Conservation (phyloP, 64 coral and sea anemone genomes). For the Pocillopora damicornis region DNA sequence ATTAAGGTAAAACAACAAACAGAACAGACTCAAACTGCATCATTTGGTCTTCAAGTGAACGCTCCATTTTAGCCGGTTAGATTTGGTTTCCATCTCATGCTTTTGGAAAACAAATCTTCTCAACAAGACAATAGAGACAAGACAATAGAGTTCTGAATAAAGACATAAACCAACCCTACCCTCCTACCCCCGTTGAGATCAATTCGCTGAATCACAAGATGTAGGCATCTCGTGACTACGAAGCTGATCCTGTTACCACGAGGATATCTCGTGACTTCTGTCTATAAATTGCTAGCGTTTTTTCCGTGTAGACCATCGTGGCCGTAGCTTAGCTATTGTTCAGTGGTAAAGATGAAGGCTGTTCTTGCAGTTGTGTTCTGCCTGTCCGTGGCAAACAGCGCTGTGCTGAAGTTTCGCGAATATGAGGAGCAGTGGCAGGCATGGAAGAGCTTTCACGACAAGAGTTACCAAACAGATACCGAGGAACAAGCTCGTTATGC, state of each 20-base stretch:
- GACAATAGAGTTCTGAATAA: no score
- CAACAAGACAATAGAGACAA: no score
- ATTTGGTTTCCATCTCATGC: no score
- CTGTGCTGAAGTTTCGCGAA: slow-evolving; percentile 35
- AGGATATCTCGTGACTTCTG: slow-evolving; percentile 12
- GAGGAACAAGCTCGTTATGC: slow-evolving; percentile 50
- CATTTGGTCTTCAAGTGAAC: no score
- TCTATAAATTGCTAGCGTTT: slow-evolving; percentile 8
- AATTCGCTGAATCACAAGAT: background rate
- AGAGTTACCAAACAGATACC: slow-evolving; percentile 38
- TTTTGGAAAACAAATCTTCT: no score
- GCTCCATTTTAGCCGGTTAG: no score
- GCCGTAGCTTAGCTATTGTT: background rate
- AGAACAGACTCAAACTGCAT: no score
- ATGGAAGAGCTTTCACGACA: slow-evolving; percentile 69
- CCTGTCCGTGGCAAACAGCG: slow-evolving; percentile 43
- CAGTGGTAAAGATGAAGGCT: background rate
- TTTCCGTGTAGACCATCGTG: background rate
- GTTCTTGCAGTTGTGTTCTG: slow-evolving; percentile 30
- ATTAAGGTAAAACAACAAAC: no score
- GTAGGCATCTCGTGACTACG: background rate
- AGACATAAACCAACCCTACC: no score
- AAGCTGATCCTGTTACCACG: background rate
- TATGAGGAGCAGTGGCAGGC: slow-evolving; percentile 55
- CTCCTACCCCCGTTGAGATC: no score